phyloP scores from a whole-genome alignment of 2,888 invertebrate genomes.

The Aspidiotus destructor region DNA sequence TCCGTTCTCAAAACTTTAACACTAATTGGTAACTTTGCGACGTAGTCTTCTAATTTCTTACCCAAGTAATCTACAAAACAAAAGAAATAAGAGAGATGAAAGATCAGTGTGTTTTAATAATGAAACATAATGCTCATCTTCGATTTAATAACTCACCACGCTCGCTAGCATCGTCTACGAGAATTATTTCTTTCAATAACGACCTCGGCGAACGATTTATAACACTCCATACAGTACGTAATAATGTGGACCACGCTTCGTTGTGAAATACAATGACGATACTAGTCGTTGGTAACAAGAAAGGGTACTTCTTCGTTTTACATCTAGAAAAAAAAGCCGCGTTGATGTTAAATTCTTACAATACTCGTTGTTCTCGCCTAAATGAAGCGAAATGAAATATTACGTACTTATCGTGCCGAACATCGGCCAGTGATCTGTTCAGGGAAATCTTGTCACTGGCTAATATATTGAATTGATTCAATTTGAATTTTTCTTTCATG shows the following conservation, averaged over 20 bases:
- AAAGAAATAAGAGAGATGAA: constrained; percentile 14
- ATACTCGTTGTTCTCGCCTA: not conserved
- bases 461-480: constrained; percentile 96
- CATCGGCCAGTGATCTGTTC: constrained; percentile 89
- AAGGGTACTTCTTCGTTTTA: constrained; percentile 65
- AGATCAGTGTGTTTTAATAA: not conserved
- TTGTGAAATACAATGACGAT: constrained; percentile 99
- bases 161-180: constrained; percentile 97
- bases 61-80: constrained; percentile 68
- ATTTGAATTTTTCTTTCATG: constrained; percentile 90
- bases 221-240: constrained; percentile 93
- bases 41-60: constrained; percentile 77
- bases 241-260: constrained; percentile 94
- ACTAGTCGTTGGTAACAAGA: constrained; percentile 78
- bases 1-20: constrained; percentile 82
- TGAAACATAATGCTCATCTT: not conserved
- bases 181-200: constrained; percentile 83
- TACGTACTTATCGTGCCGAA: constrained; percentile 78
- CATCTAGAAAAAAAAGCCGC: constrained; percentile 49
- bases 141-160: constrained; percentile 43
- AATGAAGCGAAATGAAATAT: constrained; percentile 11
- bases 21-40: constrained; percentile 71
- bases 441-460: constrained; percentile 96
- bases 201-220: constrained; percentile 86
- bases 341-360: too few relatives aligned